These are phyloP conservation scores for Temnothorax longispinosus DNA, from an alignment of 1,140 invertebrate genomes.

Conservation along the genomic window DNA sequence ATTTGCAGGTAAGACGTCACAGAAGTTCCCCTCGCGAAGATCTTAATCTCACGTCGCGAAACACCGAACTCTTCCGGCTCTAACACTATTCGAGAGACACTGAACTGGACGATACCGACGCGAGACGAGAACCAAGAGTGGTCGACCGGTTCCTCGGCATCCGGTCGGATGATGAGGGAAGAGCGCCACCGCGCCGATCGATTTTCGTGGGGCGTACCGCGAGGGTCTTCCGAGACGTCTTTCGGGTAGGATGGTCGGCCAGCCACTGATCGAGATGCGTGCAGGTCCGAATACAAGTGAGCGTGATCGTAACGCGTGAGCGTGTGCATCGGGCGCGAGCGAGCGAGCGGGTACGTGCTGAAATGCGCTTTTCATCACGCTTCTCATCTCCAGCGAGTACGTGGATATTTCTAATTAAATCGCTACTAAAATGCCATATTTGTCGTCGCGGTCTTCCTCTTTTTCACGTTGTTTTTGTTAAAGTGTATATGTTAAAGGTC, in stretches of 20 bases:
- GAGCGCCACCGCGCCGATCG: not conserved
- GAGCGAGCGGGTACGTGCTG: slow-evolving; percentile 49
- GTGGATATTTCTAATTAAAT: slow-evolving; percentile 54
- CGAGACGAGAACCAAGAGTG: slow-evolving; percentile 15
- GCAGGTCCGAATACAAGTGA: slow-evolving; percentile 37
- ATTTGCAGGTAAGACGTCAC: not conserved
- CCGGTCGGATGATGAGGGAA: not conserved
- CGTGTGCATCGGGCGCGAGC: slow-evolving; percentile 27
- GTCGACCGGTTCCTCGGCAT: slow-evolving; percentile 51
- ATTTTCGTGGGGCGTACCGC: slow-evolving; percentile 37
- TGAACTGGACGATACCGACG: slow-evolving; percentile 14
- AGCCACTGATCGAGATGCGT: slow-evolving; percentile 69
- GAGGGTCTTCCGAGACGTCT: slow-evolving; percentile 59
- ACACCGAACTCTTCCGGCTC: not conserved
- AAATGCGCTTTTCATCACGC: slow-evolving; percentile 42
- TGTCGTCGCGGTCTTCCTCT: not conserved
- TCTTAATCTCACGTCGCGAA: not conserved
- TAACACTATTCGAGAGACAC: slow-evolving; percentile 10
- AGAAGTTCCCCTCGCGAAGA: not conserved
- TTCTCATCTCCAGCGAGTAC: slow-evolving; percentile 52
- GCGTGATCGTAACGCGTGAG: slow-evolving; percentile 42
- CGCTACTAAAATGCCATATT: slow-evolving; percentile 61
- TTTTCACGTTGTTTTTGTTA: not conserved
- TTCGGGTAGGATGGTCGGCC: slow-evolving; percentile 70
- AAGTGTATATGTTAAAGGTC: not conserved